phyloP scores from a whole-genome alignment of 2,113 vertebrate genomes.

The Chascanopsetta lugubris region DNA sequence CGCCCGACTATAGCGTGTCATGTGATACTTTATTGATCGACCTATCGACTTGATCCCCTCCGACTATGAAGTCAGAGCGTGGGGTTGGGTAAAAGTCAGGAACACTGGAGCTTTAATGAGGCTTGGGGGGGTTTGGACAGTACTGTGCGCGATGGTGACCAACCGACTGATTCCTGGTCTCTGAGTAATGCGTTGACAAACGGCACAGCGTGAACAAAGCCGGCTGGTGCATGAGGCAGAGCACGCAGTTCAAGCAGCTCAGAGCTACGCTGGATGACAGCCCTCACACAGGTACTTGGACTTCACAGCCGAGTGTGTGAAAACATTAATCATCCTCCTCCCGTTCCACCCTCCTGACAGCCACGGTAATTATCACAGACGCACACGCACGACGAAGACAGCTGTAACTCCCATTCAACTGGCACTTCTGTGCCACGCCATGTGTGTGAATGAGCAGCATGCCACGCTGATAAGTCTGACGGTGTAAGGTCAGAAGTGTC shows the following conservation, averaged over 20 bases:
- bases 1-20: conserved; percentile 14
- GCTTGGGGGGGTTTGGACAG: conserved; percentile 2
- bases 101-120: conserved; percentile 2
- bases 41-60: background rate
- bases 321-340: conserved; percentile 62
- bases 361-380: conserved; percentile 60
- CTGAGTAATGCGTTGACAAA: conserved; percentile 4
- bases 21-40: conserved; percentile 35
- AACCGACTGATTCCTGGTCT: background rate
- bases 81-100: background rate
- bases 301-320: conserved; percentile 59
- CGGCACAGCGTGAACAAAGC: background rate
- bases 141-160: background rate
- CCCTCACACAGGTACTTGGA: conserved; percentile 40
- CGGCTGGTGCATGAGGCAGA: background rate
- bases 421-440: conserved; percentile 45
- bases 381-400: conserved; percentile 46
- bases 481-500: conserved; percentile 60
- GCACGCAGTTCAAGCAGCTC: background rate
- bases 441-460: conserved; percentile 54
- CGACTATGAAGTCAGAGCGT: background rate
- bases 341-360: conserved; percentile 55
- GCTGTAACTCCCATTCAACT: conserved; percentile 44
- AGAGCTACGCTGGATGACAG: conserved; percentile 16
- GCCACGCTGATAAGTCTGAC: conserved; percentile 52